Evolutionary conservation across 2,888 invertebrate species (phyloP), one percentile per base, ranked within the genome.

Genomic region (Thysanoteuthis rhombus): DNA sequence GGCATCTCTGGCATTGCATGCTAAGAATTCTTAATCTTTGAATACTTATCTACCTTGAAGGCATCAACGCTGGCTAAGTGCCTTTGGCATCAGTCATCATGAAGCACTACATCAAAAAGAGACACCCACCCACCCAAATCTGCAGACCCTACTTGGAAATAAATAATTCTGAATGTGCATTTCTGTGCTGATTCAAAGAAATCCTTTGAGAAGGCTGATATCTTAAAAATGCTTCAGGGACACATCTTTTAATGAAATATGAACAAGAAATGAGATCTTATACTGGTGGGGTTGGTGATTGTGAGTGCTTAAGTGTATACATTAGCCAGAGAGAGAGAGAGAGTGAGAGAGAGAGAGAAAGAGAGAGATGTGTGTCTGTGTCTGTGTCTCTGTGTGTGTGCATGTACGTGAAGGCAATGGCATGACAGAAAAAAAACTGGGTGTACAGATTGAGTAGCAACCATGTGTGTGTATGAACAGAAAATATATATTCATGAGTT

Each of bases 41-140:
- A n/a, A n/a, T 75, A 75, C n/a, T 75, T 75, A 75, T 75, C 75
- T 75, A n/a, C 75, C n/a, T 75, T 75, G 75, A 75, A 75, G 75
- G 75, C 75, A 75, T 75, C n/a, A n/a, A 75, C n/a, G 16, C 75
- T 75, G 75, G n/a, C 75, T n/a, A 75, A n/a, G 75, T 75, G 75
- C 75, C 75, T 75, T 75, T 75, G 75, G 75, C 75, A 75, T 75
- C 75, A 10, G 75, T 75, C 75, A n/a, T n/a, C 75, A n/a, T 75
- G 75, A n/a, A 75, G 75, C 16, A 75, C n/a, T 75, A 75, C n/a
- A 75, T 75, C 75, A 75, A 75, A 75, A 75, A 75, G n/a, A 12
- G 75, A 36, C 58, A 2, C n/a, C 75, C n/a, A n/a, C 75, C 75
- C 8, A 75, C 75, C 75, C n/a, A 16, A 36, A 12, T 75, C n/a